phyloP scores from a whole-genome alignment of 2,888 invertebrate genomes.

The Papilio demoleus region DNA sequence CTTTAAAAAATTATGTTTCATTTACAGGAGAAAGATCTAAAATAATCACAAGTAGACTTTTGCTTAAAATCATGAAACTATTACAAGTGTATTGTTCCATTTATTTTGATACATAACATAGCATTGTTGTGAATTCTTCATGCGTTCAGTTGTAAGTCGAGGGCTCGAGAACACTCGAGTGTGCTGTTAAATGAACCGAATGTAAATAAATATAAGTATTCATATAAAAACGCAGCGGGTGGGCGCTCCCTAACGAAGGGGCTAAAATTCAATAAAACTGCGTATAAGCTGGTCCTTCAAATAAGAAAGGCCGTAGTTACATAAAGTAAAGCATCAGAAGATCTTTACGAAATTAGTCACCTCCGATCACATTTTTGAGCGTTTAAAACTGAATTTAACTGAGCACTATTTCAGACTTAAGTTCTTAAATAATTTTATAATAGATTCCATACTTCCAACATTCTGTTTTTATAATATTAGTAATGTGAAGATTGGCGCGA shows the following conservation, averaged over 20 bases:
- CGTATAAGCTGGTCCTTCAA: constrained; percentile 56
- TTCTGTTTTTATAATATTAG: too few relatives aligned
- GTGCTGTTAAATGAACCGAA: constrained; percentile 80
- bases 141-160: constrained; percentile 46
- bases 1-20: background rate
- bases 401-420: too few relatives aligned
- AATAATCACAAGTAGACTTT: background rate
- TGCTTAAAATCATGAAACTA: background rate
- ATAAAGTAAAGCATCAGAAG: too few relatives aligned
- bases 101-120: constrained; percentile 15
- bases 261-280: constrained; percentile 70
- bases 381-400: too few relatives aligned
- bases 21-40: background rate
- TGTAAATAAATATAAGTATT: constrained; percentile 82
- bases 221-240: constrained; percentile 73
- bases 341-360: too few relatives aligned
- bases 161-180: constrained; percentile 69
- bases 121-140: background rate
- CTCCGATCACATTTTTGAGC: too few relatives aligned
- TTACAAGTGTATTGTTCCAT: background rate
- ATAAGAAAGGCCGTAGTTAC: constrained; percentile 7
- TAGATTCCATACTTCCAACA: too few relatives aligned
- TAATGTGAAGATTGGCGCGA: too few relatives aligned
- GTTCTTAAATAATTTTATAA: too few relatives aligned
- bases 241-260: constrained; percentile 62